Conservation (phyloP, 2,113 vertebrate species). For the Stegastes partitus region DNA sequence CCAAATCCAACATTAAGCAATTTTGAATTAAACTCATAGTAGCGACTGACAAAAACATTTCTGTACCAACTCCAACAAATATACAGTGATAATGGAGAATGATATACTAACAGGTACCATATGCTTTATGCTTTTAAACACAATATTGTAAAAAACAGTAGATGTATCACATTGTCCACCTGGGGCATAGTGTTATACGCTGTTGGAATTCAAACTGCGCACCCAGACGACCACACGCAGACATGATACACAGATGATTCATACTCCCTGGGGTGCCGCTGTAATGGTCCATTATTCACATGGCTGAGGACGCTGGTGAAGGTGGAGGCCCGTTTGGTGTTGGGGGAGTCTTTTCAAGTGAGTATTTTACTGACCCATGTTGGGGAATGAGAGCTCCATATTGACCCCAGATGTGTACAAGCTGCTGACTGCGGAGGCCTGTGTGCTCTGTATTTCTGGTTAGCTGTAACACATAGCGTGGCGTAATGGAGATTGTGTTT, state of each 20-base stretch:
- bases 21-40: constrained; percentile 18
- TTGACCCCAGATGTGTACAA: constrained; percentile 71
- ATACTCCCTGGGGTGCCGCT: constrained; percentile 53
- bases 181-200: constrained; percentile 30
- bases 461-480: constrained; percentile 21
- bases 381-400: constrained; percentile 39
- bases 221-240: constrained; percentile 71
- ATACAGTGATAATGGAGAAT: neutral
- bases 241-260: constrained; percentile 72
- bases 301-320: constrained; percentile 47
- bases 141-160: constrained; percentile 12
- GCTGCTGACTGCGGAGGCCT: constrained; percentile 26
- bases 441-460: neutral
- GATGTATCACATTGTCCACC: constrained; percentile 53
- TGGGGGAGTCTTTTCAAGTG: constrained; percentile 27
- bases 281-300: constrained; percentile 69
- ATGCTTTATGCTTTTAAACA: constrained; percentile 25
- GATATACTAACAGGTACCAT: constrained; percentile 11
- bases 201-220: constrained; percentile 37
- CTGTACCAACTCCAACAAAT: constrained; percentile 14
- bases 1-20: constrained; percentile 13
- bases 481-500: neutral
- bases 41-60: neutral
- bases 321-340: constrained; percentile 28
- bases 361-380: constrained; percentile 38